These are phyloP conservation scores for Synanthedon vespiformis DNA, from an alignment of 2,888 invertebrate species.

Conservation along the genomic window DNA sequence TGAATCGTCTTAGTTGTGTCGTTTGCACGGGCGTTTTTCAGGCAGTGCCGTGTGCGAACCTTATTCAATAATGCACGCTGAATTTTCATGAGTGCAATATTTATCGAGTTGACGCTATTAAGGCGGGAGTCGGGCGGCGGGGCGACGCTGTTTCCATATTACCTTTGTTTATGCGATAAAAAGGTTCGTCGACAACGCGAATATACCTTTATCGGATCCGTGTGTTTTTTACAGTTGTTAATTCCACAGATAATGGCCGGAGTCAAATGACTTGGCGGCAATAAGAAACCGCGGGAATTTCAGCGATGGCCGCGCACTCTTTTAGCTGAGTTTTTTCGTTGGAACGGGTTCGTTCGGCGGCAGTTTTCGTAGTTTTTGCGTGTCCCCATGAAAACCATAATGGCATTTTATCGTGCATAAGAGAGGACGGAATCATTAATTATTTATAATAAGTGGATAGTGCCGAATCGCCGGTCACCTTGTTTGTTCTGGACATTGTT, in stretches of 20 bases:
- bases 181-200: conserved; percentile 46
- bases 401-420: conserved; percentile 71
- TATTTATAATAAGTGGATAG: conserved; percentile 69
- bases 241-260: conserved; percentile 65
- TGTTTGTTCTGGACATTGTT: conserved; percentile 30
- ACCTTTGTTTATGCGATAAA: conserved; percentile 53
- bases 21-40: conserved; percentile 28
- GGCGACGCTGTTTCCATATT: conserved; percentile 40
- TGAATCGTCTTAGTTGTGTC: conserved; percentile 12
- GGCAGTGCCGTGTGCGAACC: conserved; percentile 13
- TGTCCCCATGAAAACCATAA: conserved; percentile 66
- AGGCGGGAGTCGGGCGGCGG: conserved; percentile 19
- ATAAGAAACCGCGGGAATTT: conserved; percentile 65
- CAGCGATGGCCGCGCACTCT: conserved; percentile 63
- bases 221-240: conserved; percentile 58
- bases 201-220: conserved; percentile 58
- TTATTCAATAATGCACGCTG: conserved; percentile 36
- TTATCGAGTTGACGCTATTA: conserved; percentile 54
- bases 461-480: conserved; percentile 42
- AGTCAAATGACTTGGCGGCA: conserved; percentile 62
- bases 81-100: conserved; percentile 63
- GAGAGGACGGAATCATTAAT: conserved; percentile 66
- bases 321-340: conserved; percentile 59
- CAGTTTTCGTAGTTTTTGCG: conserved; percentile 57
- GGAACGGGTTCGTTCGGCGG: conserved; percentile 50